Evolutionary conservation across 2,113 vertebrate species (phyloP).

Genomic region (Willisornis vidua): DNA sequence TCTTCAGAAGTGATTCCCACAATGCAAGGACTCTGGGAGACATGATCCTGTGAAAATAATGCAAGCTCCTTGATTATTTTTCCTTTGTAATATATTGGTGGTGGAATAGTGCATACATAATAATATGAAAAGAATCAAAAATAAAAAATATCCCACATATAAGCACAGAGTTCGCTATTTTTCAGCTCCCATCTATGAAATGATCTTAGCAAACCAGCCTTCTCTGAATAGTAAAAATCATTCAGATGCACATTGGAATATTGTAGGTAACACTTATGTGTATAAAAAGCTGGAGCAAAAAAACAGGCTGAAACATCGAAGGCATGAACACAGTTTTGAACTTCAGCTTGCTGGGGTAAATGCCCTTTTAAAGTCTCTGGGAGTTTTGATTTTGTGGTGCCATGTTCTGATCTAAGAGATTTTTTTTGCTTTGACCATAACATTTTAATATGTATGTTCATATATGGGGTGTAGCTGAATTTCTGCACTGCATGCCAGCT

Average conservation of each 20-base stretch:
- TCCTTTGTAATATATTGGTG: not conserved
- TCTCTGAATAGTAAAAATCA: not conserved
- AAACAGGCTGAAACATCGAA: not conserved
- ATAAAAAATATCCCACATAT: not conserved
- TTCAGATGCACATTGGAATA: not conserved
- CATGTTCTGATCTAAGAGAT: not conserved
- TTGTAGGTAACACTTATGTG: not conserved
- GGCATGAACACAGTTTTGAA: not conserved
- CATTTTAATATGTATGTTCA: not conserved
- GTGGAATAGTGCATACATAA: not conserved
- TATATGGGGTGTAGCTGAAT: not conserved
- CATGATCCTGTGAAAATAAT: not conserved
- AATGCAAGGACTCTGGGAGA: not conserved
- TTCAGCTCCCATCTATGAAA: not conserved
- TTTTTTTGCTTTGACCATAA: not conserved
- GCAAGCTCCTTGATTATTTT: not conserved
- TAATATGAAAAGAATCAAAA: not conserved
- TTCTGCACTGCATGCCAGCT: not conserved
- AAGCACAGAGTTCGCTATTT: not conserved
- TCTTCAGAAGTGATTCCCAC: not conserved
- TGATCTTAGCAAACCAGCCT: not conserved
- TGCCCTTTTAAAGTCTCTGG: not conserved
- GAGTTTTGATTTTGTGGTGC: not conserved
- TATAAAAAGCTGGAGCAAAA: not conserved
- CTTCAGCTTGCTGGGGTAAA: not conserved